A percentile compares a stretch with the other conserved stretches of the same genome.
phyloP scores from a whole-genome alignment of 2,888 invertebrate species.

The Prostheceraeus crozeri region DNA sequence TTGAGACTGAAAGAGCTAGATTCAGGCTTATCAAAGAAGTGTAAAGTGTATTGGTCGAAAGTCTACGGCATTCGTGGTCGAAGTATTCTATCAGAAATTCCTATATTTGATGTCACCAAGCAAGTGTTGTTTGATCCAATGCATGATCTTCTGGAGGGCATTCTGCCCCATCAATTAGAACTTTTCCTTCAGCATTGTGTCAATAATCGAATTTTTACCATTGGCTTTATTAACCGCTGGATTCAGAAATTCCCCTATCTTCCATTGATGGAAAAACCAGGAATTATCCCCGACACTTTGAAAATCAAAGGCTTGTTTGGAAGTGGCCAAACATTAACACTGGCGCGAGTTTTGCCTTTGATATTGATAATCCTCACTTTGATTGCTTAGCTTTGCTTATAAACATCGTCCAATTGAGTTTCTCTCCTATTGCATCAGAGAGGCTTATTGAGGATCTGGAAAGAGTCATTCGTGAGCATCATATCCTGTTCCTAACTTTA shows the following conservation, averaged over 20 bases:
- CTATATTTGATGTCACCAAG: not conserved
- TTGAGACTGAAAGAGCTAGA: not conserved
- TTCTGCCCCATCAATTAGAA: not conserved
- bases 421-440: not conserved
- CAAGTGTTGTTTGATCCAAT: slow-evolving; percentile 15
- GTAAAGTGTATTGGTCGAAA: not conserved
- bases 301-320: not conserved
- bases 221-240: not conserved
- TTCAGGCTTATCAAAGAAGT: not conserved
- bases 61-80: not conserved
- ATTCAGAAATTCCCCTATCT: not conserved
- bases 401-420: not conserved
- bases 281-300: not conserved
- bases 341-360: not conserved
- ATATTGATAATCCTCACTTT: not conserved
- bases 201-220: not conserved
- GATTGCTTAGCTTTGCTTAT: not conserved
- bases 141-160: slow-evolving; percentile 9
- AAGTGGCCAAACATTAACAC: not conserved
- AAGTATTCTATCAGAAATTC: not conserved
- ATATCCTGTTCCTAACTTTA: not conserved
- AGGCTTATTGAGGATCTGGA: not conserved
- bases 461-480: not conserved
- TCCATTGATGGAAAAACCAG: not conserved
- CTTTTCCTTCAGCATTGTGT: not conserved